phyloP scores from a whole-genome alignment of 2,797 vertebrate species.

The Triplophysa bombifrons region DNA sequence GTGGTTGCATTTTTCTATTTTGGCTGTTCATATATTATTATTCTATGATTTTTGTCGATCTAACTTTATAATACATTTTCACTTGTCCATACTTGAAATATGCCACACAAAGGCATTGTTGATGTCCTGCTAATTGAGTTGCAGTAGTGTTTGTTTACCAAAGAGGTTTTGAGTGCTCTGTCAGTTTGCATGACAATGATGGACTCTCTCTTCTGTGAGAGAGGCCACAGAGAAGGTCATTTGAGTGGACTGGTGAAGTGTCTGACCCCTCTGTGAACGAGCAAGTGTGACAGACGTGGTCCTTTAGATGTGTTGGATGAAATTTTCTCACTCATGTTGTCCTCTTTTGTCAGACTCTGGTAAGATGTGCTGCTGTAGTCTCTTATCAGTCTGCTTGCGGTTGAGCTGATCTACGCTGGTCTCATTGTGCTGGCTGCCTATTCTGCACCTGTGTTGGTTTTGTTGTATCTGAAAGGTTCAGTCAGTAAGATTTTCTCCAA shows the following conservation, averaged over 20 bases:
- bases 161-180: conserved; percentile 29
- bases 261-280: conserved; percentile 43
- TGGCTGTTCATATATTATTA: not conserved
- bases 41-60: not conserved
- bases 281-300: conserved; percentile 45
- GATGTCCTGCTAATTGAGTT: conserved; percentile 51
- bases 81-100: conserved; percentile 12
- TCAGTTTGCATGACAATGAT: conserved; percentile 53
- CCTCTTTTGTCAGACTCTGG: conserved; percentile 7
- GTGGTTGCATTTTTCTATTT: no score
- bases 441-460: not conserved
- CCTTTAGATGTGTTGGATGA: conserved; percentile 27
- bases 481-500: not conserved
- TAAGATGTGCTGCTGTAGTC: not conserved
- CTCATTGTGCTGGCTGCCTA: not conserved
- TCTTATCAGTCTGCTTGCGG: not conserved
- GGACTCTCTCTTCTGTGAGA: conserved; percentile 46
- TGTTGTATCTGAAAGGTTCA: conserved; percentile 10
- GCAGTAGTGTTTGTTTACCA: conserved; percentile 52
- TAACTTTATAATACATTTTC: not conserved
- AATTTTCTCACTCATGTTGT: conserved; percentile 5
- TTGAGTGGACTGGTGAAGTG: conserved; percentile 7
- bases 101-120: conserved; percentile 24
- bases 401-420: not conserved
- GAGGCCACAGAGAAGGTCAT: conserved; percentile 35